Conservation (phyloP, 2,113 vertebrate genomes). For the Bettongia penicillata region DNA sequence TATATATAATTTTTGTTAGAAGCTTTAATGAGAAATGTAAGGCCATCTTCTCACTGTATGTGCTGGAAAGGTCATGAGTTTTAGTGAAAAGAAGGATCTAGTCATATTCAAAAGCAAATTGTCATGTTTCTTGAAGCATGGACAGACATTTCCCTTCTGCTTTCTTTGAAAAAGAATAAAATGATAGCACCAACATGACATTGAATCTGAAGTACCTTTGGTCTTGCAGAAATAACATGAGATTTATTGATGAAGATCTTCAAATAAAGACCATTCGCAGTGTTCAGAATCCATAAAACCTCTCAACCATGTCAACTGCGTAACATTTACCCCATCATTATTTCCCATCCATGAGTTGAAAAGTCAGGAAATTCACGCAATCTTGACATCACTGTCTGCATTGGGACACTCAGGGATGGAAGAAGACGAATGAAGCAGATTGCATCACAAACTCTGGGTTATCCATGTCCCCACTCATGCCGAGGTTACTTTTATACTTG, state of each 20-base stretch:
- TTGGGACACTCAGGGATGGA: conserved; percentile 8
- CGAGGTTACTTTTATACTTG: conserved; percentile 4
- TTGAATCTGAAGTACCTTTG: conserved; percentile 64
- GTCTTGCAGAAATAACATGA: conserved; percentile 46
- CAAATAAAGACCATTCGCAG: conserved; percentile 48
- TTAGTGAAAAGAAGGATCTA: background rate
- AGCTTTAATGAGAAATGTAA: conserved; percentile 26
- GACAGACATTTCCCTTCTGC: conserved; percentile 54
- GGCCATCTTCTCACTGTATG: background rate
- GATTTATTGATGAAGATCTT: conserved; percentile 68
- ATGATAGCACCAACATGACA: conserved; percentile 56
- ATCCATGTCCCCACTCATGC: conserved; percentile 43
- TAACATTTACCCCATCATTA: conserved; percentile 38
- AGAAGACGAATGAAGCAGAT: conserved; percentile 45
- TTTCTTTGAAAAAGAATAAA: conserved; percentile 37
- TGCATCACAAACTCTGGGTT: conserved; percentile 38
- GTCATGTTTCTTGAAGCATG: conserved; percentile 38
- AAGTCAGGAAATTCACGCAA: conserved; percentile 16
- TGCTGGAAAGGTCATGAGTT: conserved; percentile 28
- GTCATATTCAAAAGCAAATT: conserved; percentile 43
- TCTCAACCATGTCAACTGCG: conserved; percentile 32
- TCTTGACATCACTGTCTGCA: conserved; percentile 30
- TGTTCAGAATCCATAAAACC: conserved; percentile 56
- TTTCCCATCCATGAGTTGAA: background rate
- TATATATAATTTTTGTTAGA: conserved; percentile 49